phyloP scores from a whole-genome alignment of 2,797 vertebrate species.

The Chloroceryle amazona region DNA sequence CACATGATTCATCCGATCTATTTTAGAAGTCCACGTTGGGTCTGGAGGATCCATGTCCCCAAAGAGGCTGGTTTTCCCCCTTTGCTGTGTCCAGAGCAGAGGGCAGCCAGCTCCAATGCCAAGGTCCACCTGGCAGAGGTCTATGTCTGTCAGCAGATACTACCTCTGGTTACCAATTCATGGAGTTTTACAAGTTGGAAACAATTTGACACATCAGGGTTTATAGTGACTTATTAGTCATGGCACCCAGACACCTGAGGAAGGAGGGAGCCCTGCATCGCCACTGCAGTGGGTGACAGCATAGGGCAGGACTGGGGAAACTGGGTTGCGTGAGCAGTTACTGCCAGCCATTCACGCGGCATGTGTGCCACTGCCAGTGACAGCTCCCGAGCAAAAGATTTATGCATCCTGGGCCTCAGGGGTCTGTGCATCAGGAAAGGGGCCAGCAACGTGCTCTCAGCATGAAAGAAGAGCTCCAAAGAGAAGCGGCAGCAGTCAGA shows the following conservation, averaged over 20 bases:
- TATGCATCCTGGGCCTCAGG: neutral
- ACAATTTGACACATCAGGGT: neutral
- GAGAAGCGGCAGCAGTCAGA: neutral
- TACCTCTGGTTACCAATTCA: neutral
- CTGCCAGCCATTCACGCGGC: fast-evolving
- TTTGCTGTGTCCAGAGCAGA: neutral
- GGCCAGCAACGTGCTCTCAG: neutral
- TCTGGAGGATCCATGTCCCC: neutral
- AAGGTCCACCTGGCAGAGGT: neutral
- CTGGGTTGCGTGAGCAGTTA: neutral
- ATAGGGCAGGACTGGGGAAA: neutral
- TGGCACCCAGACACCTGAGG: neutral
- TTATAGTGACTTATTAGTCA: neutral
- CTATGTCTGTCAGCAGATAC: neutral
- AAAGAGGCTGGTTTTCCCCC: neutral
- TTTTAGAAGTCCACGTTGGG: neutral
- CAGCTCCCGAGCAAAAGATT: neutral
- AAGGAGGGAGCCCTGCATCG: neutral
- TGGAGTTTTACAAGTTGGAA: neutral
- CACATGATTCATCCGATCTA: neutral
- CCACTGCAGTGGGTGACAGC: fast-evolving
- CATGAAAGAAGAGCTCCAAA: neutral
- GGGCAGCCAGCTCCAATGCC: neutral
- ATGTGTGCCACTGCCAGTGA: fast-evolving
- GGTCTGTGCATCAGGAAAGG: neutral